Percentiles rank a stretch among this genome's conserved stretches.
Conservation (phyloP, 2,888 invertebrate genomes). For the Napeogenes inachia region DNA sequence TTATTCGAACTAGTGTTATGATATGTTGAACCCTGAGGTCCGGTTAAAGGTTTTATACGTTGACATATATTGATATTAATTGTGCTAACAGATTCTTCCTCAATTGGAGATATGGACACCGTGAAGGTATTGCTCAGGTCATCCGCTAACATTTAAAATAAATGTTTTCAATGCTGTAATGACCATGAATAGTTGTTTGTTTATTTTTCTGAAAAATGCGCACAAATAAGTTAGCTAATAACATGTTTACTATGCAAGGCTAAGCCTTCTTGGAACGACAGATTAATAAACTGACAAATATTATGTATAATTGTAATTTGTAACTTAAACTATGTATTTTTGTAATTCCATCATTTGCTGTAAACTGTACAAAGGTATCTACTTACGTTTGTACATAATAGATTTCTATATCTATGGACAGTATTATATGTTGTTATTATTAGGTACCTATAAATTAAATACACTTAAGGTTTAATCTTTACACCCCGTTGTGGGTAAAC, state of each 20-base stretch:
- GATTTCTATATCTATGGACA: too few relatives aligned
- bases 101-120: slow-evolving; percentile 59
- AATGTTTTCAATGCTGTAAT: slow-evolving; percentile 69
- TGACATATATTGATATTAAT: slow-evolving; percentile 35
- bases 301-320: too few relatives aligned
- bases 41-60: slow-evolving; percentile 57
- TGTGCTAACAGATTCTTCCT: slow-evolving; percentile 61
- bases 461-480: too few relatives aligned
- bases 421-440: too few relatives aligned
- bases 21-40: slow-evolving; percentile 38
- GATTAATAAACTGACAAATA: too few relatives aligned
- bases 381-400: too few relatives aligned
- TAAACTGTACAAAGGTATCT: too few relatives aligned
- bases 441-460: too few relatives aligned
- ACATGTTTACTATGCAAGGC: slow-evolving; percentile 7
- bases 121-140: slow-evolving; percentile 31
- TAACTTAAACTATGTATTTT: too few relatives aligned
- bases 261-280: too few relatives aligned
- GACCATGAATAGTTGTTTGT: slow-evolving; percentile 59
- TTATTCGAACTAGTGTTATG: slow-evolving; percentile 16
- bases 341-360: too few relatives aligned
- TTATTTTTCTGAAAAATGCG: slow-evolving; percentile 26
- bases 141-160: slow-evolving; percentile 48
- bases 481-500: too few relatives aligned
- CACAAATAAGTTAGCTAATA: slow-evolving; percentile 6